Evolutionary conservation across 2,888 invertebrate species (phyloP), one percentile per base, ranked within the genome.

Genomic region (Zelleria hepariella): DNA sequence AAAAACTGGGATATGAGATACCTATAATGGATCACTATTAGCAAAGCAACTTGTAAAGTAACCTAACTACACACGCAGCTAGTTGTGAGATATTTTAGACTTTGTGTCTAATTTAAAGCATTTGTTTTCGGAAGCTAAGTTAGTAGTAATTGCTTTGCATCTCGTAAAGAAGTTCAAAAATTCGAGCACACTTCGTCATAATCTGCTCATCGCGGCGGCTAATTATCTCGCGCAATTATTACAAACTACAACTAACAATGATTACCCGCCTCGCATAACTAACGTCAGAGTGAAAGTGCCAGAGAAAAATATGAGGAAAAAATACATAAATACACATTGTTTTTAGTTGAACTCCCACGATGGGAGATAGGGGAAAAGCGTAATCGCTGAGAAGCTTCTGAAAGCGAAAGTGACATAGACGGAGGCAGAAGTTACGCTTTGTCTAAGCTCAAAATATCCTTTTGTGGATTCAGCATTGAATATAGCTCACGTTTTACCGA

Each of bases 341-440:
- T 71, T 76, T 71, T 70, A 66, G 64, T 66, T 63, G 64, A 64
- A 63, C 32, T 87, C 87, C 84, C 87, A 87, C 87, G 87, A 85
- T 86, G 80, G 73, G 68, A 77, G 86, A 84, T 83, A 84, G 80
- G 80, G 32, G 81, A 84, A 84, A 86, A 81, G 78, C 80, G 82
- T 78, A 79, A 79, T 82, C 78, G 72, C 79, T 86, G 87, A 83
- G 87, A 86, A 85, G 74, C 71, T 72, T 75, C 70, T 73, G 75
- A 84, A 78, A 85, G 81, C 77, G 85, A 86, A 84, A 86, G 82
- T 73, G 71, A 10, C 47, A 10, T n/a, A 42, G 32, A n/a, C n/a
- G n/a, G n/a, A n/a, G n/a, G n/a, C n/a, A n/a, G n/a, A n/a, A n/a
- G n/a, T n/a, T n/a, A n/a, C n/a, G n/a, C n/a, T n/a, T n/a, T n/a